A percentile compares a stretch with the other conserved stretches of the same genome.
These are phyloP conservation scores for Mimas tiliae DNA, from an alignment of 2,888 invertebrate genomes.

Conservation along the genomic window DNA sequence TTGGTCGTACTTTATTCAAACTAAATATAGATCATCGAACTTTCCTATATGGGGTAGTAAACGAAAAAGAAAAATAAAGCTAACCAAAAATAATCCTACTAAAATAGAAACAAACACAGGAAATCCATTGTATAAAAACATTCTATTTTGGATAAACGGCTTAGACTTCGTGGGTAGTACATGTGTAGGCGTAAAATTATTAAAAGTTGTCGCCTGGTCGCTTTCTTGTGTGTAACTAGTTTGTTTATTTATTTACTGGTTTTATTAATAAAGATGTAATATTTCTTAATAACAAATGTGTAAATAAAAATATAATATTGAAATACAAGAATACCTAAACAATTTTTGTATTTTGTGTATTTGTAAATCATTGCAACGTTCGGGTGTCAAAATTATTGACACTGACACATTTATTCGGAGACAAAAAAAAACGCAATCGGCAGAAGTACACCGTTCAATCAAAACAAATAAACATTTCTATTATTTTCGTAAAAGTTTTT, in stretches of 20 bases:
- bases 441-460: constrained; percentile 12
- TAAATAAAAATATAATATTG: background rate
- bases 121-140: constrained; percentile 32
- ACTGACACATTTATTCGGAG: constrained; percentile 42
- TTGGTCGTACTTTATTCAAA: no score
- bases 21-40: no score
- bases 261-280: background rate
- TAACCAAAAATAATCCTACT: background rate
- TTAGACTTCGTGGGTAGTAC: constrained; percentile 37
- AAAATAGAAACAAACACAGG: constrained; percentile 32
- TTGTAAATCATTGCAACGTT: constrained; percentile 16
- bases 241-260: background rate
- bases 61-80: background rate
- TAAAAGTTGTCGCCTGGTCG: constrained; percentile 30
- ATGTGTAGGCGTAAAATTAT: constrained; percentile 39
- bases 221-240: constrained; percentile 17
- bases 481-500: background rate
- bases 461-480: constrained; percentile 29
- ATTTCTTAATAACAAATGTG: background rate
- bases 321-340: no score
- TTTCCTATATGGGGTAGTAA: background rate
- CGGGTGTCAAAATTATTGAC: constrained; percentile 36
- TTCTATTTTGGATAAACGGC: constrained; percentile 35
- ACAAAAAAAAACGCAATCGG: constrained; percentile 33
- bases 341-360: constrained; percentile 24